Evolutionary conservation across 2,113 vertebrate genomes (phyloP), one percentile per base, ranked within the genome.

Genomic region (Paramisgurnus dabryanus): DNA sequence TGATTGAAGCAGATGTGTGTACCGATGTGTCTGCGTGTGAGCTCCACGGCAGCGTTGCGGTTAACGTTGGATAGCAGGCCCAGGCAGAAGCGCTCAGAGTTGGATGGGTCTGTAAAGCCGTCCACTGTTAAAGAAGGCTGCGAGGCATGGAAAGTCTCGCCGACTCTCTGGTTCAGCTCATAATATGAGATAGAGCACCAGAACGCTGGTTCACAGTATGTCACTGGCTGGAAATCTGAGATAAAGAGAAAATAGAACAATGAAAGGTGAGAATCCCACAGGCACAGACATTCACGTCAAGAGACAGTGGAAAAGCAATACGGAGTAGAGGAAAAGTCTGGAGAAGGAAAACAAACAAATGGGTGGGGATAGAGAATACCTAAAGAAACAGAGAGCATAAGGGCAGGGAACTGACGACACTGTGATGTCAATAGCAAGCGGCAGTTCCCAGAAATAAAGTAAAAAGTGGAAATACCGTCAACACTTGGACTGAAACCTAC

Each of bases 101-200:
- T 99, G 50, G 98, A 99, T 0, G 98, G 98, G 87, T 99, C 98
- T 0, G 98, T 99, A 90, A 99, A 99, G 63, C 98, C 98, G 0
- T 99, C 98, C 83, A 99, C 98, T 0, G 98, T 99, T 93, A 99
- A 95, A 1, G 97, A 99, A 2, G 98, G 98, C 90, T 99, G 98
- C 0, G 98, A 99, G 61, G 98, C 98, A 0, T 99, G 97, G 93
- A 99, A 99, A 0, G 97, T 99, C 92, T 99, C 98, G 2, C 98
- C 98, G 2, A 99, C 98, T 0, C 98, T 93, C 92, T 99, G 98
- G 94, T 99, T 99, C 85, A 99, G 93, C 87, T 99, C 98, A 0
- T 99, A 99, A 92, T 99, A 99, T 55, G 97, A 98, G 75, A 99
- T 99, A 0, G 98, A 99, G 89, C 98, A 99, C 98, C 98, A 99